These are phyloP conservation scores for Mya arenaria DNA, from an alignment of 1,140 invertebrate species.

Conservation along the genomic window DNA sequence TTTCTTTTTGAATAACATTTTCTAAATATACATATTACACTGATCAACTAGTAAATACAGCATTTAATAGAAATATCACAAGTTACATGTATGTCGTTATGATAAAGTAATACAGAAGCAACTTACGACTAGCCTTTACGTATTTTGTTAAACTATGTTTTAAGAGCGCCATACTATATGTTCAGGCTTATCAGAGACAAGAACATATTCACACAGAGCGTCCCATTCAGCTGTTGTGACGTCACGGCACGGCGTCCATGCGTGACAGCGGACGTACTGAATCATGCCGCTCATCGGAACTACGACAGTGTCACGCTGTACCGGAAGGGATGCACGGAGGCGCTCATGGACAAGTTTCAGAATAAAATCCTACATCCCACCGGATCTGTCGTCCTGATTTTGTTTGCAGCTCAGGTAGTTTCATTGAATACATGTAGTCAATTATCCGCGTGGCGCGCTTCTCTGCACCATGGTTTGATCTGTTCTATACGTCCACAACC, in stretches of 20 bases:
- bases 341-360: slow-evolving; percentile 24
- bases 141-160: too few species aligned
- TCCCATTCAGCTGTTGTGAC: slow-evolving; percentile 52
- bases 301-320: slow-evolving; percentile 24
- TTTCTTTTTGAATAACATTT: too few species aligned
- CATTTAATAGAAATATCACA: too few species aligned
- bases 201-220: slow-evolving; percentile 36
- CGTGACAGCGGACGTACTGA: slow-evolving; percentile 4
- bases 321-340: slow-evolving; percentile 19
- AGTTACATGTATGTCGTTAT: too few species aligned
- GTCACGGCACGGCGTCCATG: slow-evolving; percentile 28
- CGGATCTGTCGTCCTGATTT: slow-evolving; percentile 9
- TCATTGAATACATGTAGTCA: too few species aligned
- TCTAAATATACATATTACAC: too few species aligned
- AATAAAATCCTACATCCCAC: slow-evolving; percentile 16
- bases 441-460: too few species aligned
- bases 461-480: background rate
- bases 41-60: too few species aligned
- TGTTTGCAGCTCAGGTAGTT: slow-evolving; percentile 40
- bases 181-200: slow-evolving; percentile 54
- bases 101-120: too few species aligned
- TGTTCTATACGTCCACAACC: background rate
- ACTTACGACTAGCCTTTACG: too few species aligned
- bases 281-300: background rate
- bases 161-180: too few species aligned